Base-by-base conservation (phyloP, 1,140 invertebrate genomes). In the Solenopsis invicta region DNA sequence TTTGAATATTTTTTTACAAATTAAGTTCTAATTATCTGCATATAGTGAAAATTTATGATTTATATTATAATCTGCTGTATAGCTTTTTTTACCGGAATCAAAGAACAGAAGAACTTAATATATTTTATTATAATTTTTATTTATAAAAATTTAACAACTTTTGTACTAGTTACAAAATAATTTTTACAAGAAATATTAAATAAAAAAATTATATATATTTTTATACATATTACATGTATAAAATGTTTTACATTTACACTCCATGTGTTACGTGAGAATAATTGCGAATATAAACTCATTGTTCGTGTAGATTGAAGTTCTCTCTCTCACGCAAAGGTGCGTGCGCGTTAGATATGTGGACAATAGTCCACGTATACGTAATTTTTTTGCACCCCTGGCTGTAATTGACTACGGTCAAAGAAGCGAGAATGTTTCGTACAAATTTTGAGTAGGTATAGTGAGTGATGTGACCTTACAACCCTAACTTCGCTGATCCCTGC, bases 391-490 rank as follows among this genome's bases (percentile, higher is more conserved):
- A 0, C 5, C 12, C 29, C 9, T 50, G 50, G 10, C 64, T 37
- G 52, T 69, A 67, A 86, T 67, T 24, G n/a, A 66, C 48, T 37
- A 37, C 16, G 62, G 78, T 59, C 41, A 67, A 80, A 52, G 52
- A 12, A 21, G 9, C 54, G 66, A 64, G 21, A 34, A 12, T 66
- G 34, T 86, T 67, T 10, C 66, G 59, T 66, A 45, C 45, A 81
- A 86, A 81, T 86, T 86, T 59, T 24, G 62, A 45, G 34, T 48
- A 13, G 29, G 29, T 29, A 29, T 52, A 0, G 56, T 59, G 81
- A 75, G 29, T 37, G 56, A 50, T 61, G 56, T 64, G 75, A 78
- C 37, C 62, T 85, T 86, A 80, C 29, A 29, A 29, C 29, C 29
- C 29, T 78, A 86, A 84, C 52, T 41, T 34, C 6, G n/a, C 13